Conservation (phyloP, 2,797 vertebrate genomes). For the Coranthus polyacanthus region DNA sequence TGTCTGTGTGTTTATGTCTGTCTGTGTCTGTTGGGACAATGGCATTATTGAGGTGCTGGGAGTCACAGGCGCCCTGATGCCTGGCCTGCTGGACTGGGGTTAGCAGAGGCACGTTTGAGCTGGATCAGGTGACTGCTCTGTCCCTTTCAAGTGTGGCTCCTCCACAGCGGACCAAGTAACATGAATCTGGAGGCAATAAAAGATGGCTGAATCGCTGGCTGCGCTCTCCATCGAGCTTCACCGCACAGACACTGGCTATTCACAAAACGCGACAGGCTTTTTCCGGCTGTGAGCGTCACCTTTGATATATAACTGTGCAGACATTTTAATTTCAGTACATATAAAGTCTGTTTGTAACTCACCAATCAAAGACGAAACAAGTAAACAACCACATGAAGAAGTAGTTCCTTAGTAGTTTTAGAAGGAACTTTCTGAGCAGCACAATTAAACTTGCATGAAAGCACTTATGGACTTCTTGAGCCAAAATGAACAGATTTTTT, state of each 20-base stretch:
- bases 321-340: conserved; percentile 38
- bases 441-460: conserved; percentile 6
- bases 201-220: conserved; percentile 74
- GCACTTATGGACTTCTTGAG: background rate
- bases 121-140: conserved; percentile 79
- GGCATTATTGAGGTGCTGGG: conserved; percentile 84
- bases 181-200: conserved; percentile 86
- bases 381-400: too few relatives aligned
- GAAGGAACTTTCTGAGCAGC: background rate
- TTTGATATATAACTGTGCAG: conserved; percentile 19
- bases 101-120: conserved; percentile 78
- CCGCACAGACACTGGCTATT: conserved; percentile 47
- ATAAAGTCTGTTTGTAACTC: conserved; percentile 20
- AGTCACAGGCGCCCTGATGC: conserved; percentile 82
- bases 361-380: conserved; percentile 15
- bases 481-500: conserved; percentile 33
- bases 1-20: conserved; percentile 54
- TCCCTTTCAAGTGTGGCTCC: conserved; percentile 81
- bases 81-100: conserved; percentile 73
- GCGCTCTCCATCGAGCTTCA: conserved; percentile 53
- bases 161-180: conserved; percentile 73
- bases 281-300: conserved; percentile 53
- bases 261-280: conserved; percentile 47
- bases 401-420: too few relatives aligned
- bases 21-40: conserved; percentile 80